Evolutionary conservation across 2,888 invertebrate species (phyloP), one percentile per base, ranked within the genome.

Genomic region (Plusia festucae): DNA sequence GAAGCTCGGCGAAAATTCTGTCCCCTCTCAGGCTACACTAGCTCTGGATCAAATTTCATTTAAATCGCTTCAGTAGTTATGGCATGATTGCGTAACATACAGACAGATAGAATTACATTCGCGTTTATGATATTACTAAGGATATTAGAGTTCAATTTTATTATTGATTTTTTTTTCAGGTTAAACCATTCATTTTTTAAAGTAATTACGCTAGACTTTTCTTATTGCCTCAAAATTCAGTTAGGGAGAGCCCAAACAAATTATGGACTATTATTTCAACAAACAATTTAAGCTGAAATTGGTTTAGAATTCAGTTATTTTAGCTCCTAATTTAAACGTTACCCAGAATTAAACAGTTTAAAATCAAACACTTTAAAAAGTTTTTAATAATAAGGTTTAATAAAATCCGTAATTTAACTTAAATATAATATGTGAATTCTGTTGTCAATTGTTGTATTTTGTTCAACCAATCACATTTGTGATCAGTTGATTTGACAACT

Each of bases 231-330:
- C n/a, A 40, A 40, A n/a, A 7, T n/a, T 6, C 6, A n/a, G 40
- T n/a, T 40, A 15, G 13, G n/a, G n/a, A 7, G 6, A 7, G 16
- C 20, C 46, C 20, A 20, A 20, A 49, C 46, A 49, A 49, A 18
- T 49, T 20, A 20, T 6, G 20, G 46, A 20, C 11, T 3, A 49
- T 49, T 20, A 20, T 20, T 46, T 46, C 18, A 20, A 49, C 9
- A 49, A 49, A 49, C 46, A 20, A 49, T 20, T 49, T 49, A 20
- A 49, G 46, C 20, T 49, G 20, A 49, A 49, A 49, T 49, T 49
- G 46, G 11, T 18, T 49, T 49, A 49, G 18, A 49, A 49, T 49
- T 49, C 11, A 49, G 4, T 49, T 49, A 46, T 2, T 8, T 46
- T 18, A 11, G 16, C 16, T 20, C 11, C 8, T 49, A 18, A 49